A percentile compares a stretch with the other conserved stretches of the same genome.
phyloP scores from a whole-genome alignment of 2,888 invertebrate species.

The Elmis aenea region DNA sequence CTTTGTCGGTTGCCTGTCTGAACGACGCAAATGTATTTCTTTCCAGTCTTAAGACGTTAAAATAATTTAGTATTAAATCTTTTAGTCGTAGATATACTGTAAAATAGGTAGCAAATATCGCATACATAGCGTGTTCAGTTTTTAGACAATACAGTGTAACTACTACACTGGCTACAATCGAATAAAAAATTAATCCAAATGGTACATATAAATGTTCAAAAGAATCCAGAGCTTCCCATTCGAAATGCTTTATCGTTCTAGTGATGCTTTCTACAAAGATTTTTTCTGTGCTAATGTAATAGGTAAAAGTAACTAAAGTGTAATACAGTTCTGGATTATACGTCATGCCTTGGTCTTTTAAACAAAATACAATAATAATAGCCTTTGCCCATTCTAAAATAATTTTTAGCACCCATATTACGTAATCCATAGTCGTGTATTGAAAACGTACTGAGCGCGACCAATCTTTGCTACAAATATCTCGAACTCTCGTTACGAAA shows the following conservation, averaged over 20 bases:
- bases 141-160: slow-evolving; percentile 24
- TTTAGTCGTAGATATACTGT: slow-evolving; percentile 39
- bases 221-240: slow-evolving; percentile 60
- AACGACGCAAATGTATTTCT: slow-evolving; percentile 37
- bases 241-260: slow-evolving; percentile 50
- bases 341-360: slow-evolving; percentile 68
- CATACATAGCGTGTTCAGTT: slow-evolving; percentile 28
- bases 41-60: slow-evolving; percentile 35
- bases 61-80: slow-evolving; percentile 38
- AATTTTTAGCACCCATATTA: slow-evolving; percentile 52
- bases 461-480: slow-evolving; percentile 32
- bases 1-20: slow-evolving; percentile 57
- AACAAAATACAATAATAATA: slow-evolving; percentile 53
- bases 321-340: slow-evolving; percentile 63
- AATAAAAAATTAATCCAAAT: slow-evolving; percentile 55
- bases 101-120: slow-evolving; percentile 37
- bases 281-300: slow-evolving; percentile 67
- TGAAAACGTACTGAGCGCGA: slow-evolving; percentile 2
- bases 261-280: slow-evolving; percentile 62
- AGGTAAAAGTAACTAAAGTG: slow-evolving; percentile 58
- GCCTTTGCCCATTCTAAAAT: slow-evolving; percentile 76
- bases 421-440: slow-evolving; percentile 18
- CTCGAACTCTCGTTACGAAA: slow-evolving; percentile 38
- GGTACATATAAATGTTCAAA: slow-evolving; percentile 67
- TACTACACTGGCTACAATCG: slow-evolving; percentile 42